Evolutionary conservation across 2,888 invertebrate species (phyloP).

Genomic region (Masnerella sp.): DNA sequence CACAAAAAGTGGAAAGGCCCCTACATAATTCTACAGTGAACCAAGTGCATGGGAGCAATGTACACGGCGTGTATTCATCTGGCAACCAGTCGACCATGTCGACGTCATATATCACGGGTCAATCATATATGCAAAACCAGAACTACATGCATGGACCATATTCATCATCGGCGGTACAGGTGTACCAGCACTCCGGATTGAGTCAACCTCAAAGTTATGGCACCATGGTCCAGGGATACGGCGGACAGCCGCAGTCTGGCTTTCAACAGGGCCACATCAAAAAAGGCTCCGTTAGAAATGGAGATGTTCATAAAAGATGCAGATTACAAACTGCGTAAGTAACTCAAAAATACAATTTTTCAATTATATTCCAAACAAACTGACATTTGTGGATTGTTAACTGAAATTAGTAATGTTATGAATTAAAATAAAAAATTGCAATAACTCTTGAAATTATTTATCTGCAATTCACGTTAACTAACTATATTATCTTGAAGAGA

Average conservation of each 20-base stretch:
- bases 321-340: slow-evolving; percentile 85
- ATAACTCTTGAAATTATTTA: no score
- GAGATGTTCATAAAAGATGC: slow-evolving; percentile 81
- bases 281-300: slow-evolving; percentile 82
- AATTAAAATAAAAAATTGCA: no score
- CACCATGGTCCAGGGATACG: slow-evolving; percentile 74
- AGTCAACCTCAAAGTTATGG: slow-evolving; percentile 75
- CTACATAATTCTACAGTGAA: slow-evolving; percentile 69
- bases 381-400: no score
- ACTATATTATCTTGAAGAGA: no score
- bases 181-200: slow-evolving; percentile 70
- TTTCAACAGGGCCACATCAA: slow-evolving; percentile 81
- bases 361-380: slow-evolving; percentile 74
- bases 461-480: no score
- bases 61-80: slow-evolving; percentile 73
- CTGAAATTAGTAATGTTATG: no score
- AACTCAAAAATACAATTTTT: neutral
- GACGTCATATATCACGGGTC: slow-evolving; percentile 75
- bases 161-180: slow-evolving; percentile 68
- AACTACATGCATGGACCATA: slow-evolving; percentile 73
- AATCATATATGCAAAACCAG: slow-evolving; percentile 75
- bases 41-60: slow-evolving; percentile 69
- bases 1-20: slow-evolving; percentile 75
- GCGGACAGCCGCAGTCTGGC: slow-evolving; percentile 71
- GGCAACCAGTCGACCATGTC: slow-evolving; percentile 74